These are phyloP conservation scores for Phylloscopus trochilus DNA, from an alignment of 2,113 vertebrate genomes.

Conservation along the genomic window DNA sequence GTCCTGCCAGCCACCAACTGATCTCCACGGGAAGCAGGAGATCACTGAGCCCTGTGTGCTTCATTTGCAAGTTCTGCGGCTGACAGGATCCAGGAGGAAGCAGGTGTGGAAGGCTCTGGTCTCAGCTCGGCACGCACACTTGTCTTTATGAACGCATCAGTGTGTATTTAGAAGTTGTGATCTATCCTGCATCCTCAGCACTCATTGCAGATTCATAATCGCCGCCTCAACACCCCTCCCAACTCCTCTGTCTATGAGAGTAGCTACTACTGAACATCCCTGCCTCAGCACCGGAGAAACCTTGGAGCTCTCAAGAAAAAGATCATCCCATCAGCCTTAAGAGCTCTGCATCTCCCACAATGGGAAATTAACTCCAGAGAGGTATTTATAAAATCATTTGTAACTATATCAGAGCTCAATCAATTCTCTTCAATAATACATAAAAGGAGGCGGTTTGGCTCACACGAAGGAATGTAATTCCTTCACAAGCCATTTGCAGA, in stretches of 20 bases:
- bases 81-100: background rate
- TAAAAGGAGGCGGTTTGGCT: conserved; percentile 42
- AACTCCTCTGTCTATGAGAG: background rate
- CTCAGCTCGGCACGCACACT: background rate
- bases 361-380: background rate
- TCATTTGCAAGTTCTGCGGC: background rate
- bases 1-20: background rate
- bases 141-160: background rate
- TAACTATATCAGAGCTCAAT: conserved; percentile 32
- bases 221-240: background rate
- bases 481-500: conserved; percentile 20
- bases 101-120: background rate
- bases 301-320: background rate
- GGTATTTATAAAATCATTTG: conserved; percentile 30
- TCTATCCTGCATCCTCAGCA: background rate
- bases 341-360: background rate
- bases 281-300: fast-evolving
- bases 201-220: background rate
- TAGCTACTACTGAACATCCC: background rate
- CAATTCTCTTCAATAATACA: conserved; percentile 54
- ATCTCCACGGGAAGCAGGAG: background rate
- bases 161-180: background rate
- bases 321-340: background rate
- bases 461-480: background rate
- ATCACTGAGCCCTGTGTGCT: background rate